Base-by-base conservation (phyloP, 2,888 invertebrate species). In the Drosophila suboccidentalis region DNA sequence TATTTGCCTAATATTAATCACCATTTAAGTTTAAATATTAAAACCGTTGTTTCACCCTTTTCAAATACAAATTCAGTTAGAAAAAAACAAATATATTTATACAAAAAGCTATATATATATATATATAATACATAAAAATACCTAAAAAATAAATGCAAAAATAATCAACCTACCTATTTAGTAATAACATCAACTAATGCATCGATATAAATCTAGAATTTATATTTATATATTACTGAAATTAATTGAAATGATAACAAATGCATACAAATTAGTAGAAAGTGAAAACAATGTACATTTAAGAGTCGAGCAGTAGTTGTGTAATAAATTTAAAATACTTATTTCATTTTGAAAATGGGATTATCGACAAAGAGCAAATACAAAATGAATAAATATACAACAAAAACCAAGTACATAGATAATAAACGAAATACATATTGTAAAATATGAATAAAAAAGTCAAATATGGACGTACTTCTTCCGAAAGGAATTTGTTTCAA, bases 121-220 rank as follows among this genome's bases (percentile, higher is more conserved):
- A 63, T 41, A 50, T 26, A 76, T 46, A 55, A 57, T 50, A 74
- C 59, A 75, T 54, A 74, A 55, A 75, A 46, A 54, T 50, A 78
- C 46, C 53, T 58, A 53, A 58, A 58, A 58, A 67, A 43, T 62
- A 86, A 72, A 75, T 69, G 71, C 78, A 64, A 76, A 87, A 88
- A 71, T 88, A 89, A 82, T 88, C 78, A 82, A 75, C 82, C 87
- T 89, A 84, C 80, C 89, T 79, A 87, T 70, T 87, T 89, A 84
- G 89, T 73, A 82, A 89, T 89, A 81, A 75, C 57, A 83, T 71
- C 62, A 62, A 74, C 44, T 65, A 75, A 84, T 47, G 65, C 69
- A 76, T 78, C 61, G 55, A 79, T 83, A 83, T 81, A 83, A 71
- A 84, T 89, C 71, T 79, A 89, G 87, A 89, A 85, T 85, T 84